Conservation (phyloP, 2,888 invertebrate genomes). For the Sceliomorpha sp. region DNA sequence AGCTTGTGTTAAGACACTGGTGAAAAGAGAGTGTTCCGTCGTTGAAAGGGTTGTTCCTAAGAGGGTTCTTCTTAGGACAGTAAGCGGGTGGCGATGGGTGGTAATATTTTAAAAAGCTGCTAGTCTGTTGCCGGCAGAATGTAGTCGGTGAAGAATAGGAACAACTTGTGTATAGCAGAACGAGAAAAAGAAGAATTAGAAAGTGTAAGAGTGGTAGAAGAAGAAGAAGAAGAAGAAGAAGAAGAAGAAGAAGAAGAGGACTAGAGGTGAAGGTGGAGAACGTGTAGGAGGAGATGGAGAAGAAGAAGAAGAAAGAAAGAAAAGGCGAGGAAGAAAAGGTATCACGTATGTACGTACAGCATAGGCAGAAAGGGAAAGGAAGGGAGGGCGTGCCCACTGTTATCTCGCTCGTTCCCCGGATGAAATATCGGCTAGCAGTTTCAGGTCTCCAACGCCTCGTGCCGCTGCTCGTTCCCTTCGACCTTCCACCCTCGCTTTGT, state of each 20-base stretch:
- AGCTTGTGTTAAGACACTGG: constrained; percentile 34
- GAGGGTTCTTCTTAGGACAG: constrained; percentile 26
- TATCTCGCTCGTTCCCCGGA: constrained; percentile 75
- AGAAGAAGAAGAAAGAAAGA: constrained; percentile 17
- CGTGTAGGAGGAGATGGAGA: constrained; percentile 29
- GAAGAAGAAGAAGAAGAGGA: constrained; percentile 19
- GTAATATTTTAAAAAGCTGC: constrained; percentile 63
- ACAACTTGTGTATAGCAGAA: constrained; percentile 44
- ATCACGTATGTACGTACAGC: neutral
- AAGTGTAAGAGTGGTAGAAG: constrained; percentile 45
- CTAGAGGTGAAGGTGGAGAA: constrained; percentile 15
- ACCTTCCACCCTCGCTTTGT: constrained; percentile 29
- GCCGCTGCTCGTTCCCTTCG: constrained; percentile 39
- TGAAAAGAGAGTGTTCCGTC: constrained; percentile 30
- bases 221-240: constrained; percentile 49
- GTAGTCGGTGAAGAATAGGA: constrained; percentile 48
- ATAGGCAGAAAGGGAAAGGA: constrained; percentile 42
- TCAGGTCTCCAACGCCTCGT: constrained; percentile 57
- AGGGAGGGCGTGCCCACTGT: constrained; percentile 68
- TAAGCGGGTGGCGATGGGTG: constrained; percentile 47
- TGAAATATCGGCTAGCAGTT: constrained; percentile 77
- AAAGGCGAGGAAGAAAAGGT: constrained; percentile 34
- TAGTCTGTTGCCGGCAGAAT: constrained; percentile 59
- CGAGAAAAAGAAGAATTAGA: constrained; percentile 17
- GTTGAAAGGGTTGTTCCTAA: constrained; percentile 48